phyloP scores from a whole-genome alignment of 2,113 vertebrate genomes.

The Melanerpes formicivorus region DNA sequence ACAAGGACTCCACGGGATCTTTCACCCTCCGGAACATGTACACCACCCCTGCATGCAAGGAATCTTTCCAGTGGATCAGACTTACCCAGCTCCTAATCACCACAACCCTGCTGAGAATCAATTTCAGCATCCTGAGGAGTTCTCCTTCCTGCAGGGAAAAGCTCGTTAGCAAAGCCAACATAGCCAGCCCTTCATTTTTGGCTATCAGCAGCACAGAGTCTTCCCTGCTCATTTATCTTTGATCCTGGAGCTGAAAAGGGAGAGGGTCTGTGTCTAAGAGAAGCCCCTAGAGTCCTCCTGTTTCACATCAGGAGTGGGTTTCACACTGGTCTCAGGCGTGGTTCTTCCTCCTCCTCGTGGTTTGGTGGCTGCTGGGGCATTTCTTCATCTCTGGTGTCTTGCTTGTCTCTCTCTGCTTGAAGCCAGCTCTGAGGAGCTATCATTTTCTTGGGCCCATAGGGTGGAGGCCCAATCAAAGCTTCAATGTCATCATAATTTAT shows the following conservation, averaged over 20 bases:
- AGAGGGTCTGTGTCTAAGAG: not conserved
- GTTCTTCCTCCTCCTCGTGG: constrained; percentile 72
- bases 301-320: not conserved
- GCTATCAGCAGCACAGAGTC: not conserved
- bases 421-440: constrained; percentile 93
- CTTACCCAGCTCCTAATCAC: not conserved
- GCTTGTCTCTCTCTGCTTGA: constrained; percentile 89
- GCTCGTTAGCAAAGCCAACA: accelerated
- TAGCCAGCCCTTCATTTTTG: not conserved
- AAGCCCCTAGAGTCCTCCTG: not conserved
- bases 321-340: constrained; percentile 74
- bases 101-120: not conserved
- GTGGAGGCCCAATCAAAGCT: constrained; percentile 88
- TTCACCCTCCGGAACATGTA: accelerated
- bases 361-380: constrained; percentile 61
- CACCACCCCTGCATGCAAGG: not conserved
- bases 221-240: not conserved
- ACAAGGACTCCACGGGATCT: not conserved
- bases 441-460: constrained; percentile 92
- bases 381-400: constrained; percentile 86
- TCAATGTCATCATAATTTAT: constrained; percentile 96
- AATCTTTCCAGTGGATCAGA: not conserved
- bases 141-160: not conserved
- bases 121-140: not conserved
- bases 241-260: not conserved